Evolutionary conservation across 2,888 invertebrate genomes (phyloP), one percentile per base, ranked within the genome.

Genomic region (Aleiodes alternator): DNA sequence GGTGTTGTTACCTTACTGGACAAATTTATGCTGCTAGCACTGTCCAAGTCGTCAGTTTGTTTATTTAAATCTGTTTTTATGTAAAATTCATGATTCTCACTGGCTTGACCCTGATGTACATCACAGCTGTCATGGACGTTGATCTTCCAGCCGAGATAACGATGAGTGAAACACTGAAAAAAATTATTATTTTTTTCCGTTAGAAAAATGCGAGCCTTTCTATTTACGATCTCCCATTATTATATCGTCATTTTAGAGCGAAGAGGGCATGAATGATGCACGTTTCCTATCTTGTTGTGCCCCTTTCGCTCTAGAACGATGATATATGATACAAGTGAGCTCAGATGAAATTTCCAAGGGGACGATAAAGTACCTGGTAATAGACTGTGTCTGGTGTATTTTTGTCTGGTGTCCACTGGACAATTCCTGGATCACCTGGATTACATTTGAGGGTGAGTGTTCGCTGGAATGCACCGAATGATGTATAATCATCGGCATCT

Each of bases 71-170:
- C 90, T 4, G 90, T 90, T 80, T 91, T 88, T 12, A 90, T 90
- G 82, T 91, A 92, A 70, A 92, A 91, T 84, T 92, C 92, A 75
- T 90, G 90, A 56, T 87, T 89, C 78, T 93, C 92, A 77, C 93
- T 93, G 29, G 91, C 93, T 61, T 92, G 91, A 0, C 76, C 68
- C 16, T 81, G 77, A 0, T 87, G 85, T 16, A 87, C 89, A 80
- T 96, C 95, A 85, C 97, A 97, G 61, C 92, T 92, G 88, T 98
- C 97, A 80, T 95, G 91, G 0, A 98, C 96, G 89, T 96, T 95
- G 84, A 98, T 98, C 90, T 96, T 97, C 97, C 97, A 98, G 68
- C 98, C 98, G 85, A 98, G 93, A 88, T 97, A 94, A 79, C 97
- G 95, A 89, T 97, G 97, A 4, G 96, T 95, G 92, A 94, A 98